Evolutionary conservation across 2,797 vertebrate species (phyloP), one percentile per base, ranked within the genome.

Genomic region (Scomberomorus guttatus): DNA sequence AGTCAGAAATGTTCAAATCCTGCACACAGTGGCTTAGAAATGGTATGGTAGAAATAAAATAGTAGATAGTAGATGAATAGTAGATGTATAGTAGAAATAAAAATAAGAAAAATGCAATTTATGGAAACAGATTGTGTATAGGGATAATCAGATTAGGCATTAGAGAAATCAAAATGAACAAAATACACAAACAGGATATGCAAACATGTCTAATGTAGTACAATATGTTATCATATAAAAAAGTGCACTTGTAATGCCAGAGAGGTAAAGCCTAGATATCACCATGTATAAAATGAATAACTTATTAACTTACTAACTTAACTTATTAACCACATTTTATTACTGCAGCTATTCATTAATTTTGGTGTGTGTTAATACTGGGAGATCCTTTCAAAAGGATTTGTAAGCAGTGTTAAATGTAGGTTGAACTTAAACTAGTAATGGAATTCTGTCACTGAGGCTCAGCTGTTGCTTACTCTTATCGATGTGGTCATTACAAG

Each of bases 241-340:
- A 61, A 56, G 4, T 50, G 22, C 20, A 34, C 3, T 12, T 29
- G 22, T 56, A 15, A 42, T 24, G 2, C 1, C 14, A n/a, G 25
- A 39, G 13, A 46, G 15, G 34, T 1, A 46, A 25, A 42, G 20
- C 17, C 6, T 1, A 48, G 17, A 55, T 15, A 42, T 22, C 24
- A 14, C 3, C 18, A 37, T 62, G 32, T 61, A 34, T 57, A 27
- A 3, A 57, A 50, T 42, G 1, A 22, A 22, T 32, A 13, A 66
- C 65, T 66, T 15, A 80, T 58, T 80, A 57, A 77, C 50, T 10
- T 5, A 32, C 29, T 6, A 32, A 6, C 5, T 32, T 32, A 32
- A 32, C 37, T 11, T 37, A 37, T 37, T 37, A 10, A 37, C 39
- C 61, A 27, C 37, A 22, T 46, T 32, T 12, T 37, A 54, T 58